These are phyloP conservation scores for Aphidius ervi DNA, from an alignment of 1,140 invertebrate genomes.

Conservation along the genomic window DNA sequence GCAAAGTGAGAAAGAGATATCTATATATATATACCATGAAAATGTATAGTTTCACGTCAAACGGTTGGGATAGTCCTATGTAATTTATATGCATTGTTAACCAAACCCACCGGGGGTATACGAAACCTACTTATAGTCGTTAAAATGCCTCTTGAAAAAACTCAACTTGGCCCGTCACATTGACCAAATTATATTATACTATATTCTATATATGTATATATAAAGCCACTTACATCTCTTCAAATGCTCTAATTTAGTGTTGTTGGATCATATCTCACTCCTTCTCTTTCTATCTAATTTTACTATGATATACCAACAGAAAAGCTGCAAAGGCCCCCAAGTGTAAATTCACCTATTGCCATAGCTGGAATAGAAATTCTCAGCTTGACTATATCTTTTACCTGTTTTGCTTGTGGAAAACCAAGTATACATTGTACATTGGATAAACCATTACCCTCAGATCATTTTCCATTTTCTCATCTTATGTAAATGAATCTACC, in stretches of 20 bases:
- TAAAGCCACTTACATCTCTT: neutral
- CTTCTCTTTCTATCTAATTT: too few relatives aligned
- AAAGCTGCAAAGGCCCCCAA: too few relatives aligned
- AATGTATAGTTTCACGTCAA: slow-evolving; percentile 6
- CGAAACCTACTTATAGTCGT: slow-evolving; percentile 10
- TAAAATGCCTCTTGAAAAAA: slow-evolving; percentile 12
- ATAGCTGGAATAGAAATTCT: too few relatives aligned
- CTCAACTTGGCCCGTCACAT: neutral
- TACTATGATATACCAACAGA: too few relatives aligned
- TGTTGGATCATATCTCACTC: too few relatives aligned
- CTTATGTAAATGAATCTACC: slow-evolving; percentile 11
- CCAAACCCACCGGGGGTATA: neutral
- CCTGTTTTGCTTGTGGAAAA: too few relatives aligned
- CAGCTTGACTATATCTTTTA: too few relatives aligned
- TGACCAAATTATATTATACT: neutral
- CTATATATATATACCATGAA: neutral
- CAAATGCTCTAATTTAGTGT: too few relatives aligned
- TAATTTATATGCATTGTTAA: slow-evolving; percentile 13
- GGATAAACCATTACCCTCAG: too few relatives aligned
- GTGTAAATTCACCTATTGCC: too few relatives aligned
- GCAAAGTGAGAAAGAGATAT: too few relatives aligned
- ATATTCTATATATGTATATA: neutral
- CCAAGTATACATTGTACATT: too few relatives aligned
- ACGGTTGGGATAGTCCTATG: neutral
- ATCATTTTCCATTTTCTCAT: slow-evolving; percentile 2